Conservation (phyloP, 2,888 invertebrate species). For the Ochropleura leucogaster region DNA sequence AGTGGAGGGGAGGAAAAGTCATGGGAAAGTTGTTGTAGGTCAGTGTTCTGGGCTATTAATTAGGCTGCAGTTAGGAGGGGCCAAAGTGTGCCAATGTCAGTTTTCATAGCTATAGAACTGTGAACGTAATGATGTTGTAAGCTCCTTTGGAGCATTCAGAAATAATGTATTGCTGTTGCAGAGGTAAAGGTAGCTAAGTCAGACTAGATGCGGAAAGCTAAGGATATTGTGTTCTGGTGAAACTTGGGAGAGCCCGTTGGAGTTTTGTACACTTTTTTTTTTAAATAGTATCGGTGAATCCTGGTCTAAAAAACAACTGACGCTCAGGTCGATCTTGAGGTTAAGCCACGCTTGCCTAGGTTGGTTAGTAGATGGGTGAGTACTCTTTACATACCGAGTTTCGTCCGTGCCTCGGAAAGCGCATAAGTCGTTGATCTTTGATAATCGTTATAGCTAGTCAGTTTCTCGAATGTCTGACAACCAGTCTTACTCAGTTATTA, state of each 20-base stretch:
- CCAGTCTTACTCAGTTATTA: too few relatives aligned
- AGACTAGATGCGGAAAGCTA: not conserved
- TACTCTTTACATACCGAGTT: too few relatives aligned
- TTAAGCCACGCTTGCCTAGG: too few relatives aligned
- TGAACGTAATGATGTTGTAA: not conserved
- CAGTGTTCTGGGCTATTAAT: constrained; percentile 72
- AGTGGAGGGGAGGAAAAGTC: constrained; percentile 83
- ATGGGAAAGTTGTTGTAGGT: constrained; percentile 88
- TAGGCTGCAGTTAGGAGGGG: constrained; percentile 42
- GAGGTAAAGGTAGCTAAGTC: not conserved
- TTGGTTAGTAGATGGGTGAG: too few relatives aligned
- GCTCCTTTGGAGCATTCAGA: not conserved
- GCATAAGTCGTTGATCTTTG: too few relatives aligned
- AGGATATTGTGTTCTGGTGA: not conserved
- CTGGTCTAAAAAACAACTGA: too few relatives aligned
- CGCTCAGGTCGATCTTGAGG: too few relatives aligned
- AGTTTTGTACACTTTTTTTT: too few relatives aligned
- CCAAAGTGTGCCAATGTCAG: constrained; percentile 43
- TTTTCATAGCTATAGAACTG: not conserved
- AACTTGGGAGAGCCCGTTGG: not conserved
- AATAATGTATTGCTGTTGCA: not conserved
- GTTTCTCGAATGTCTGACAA: too few relatives aligned
- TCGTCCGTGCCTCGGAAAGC: too few relatives aligned
- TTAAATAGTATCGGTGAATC: too few relatives aligned
- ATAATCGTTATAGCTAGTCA: too few relatives aligned